A percentile compares a stretch with the other conserved stretches of the same genome.
phyloP scores from a whole-genome alignment of 2,888 invertebrate species.

The Tetrapedia diversipes region DNA sequence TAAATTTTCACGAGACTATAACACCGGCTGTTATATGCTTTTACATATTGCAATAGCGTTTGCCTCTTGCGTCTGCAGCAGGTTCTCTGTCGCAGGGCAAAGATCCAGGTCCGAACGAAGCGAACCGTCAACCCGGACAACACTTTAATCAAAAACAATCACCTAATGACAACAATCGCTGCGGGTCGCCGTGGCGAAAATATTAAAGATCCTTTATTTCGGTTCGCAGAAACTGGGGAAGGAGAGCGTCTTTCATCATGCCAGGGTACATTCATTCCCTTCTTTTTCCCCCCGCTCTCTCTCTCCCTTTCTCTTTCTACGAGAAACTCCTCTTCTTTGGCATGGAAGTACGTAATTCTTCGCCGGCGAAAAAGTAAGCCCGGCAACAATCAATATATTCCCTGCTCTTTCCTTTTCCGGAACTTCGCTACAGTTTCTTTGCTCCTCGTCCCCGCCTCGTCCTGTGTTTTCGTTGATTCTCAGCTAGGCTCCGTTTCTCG shows the following conservation, averaged over 20 bases:
- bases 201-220: constrained; percentile 29
- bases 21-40: too few relatives aligned
- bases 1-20: too few relatives aligned
- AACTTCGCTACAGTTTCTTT: constrained; percentile 25
- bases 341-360: constrained; percentile 41
- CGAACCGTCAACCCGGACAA: too few relatives aligned
- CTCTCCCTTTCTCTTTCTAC: not conserved
- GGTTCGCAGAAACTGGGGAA: constrained; percentile 8
- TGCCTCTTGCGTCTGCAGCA: too few relatives aligned
- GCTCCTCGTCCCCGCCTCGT: not conserved
- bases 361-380: constrained; percentile 24
- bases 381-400: constrained; percentile 40
- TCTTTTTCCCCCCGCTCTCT: not conserved
- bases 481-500: not conserved
- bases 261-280: constrained; percentile 37
- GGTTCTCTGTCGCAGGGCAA: too few relatives aligned
- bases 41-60: too few relatives aligned
- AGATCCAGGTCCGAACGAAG: too few relatives aligned
- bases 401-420: constrained; percentile 19
- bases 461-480: constrained; percentile 7
- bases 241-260: constrained; percentile 40
- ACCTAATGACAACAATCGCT: constrained; percentile 36
- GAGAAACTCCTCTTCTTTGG: constrained; percentile 38
- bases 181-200: not conserved
- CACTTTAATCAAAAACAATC: constrained; percentile 24